phyloP scores from a whole-genome alignment of 2,113 vertebrate species.

The Gallinago undulata region DNA sequence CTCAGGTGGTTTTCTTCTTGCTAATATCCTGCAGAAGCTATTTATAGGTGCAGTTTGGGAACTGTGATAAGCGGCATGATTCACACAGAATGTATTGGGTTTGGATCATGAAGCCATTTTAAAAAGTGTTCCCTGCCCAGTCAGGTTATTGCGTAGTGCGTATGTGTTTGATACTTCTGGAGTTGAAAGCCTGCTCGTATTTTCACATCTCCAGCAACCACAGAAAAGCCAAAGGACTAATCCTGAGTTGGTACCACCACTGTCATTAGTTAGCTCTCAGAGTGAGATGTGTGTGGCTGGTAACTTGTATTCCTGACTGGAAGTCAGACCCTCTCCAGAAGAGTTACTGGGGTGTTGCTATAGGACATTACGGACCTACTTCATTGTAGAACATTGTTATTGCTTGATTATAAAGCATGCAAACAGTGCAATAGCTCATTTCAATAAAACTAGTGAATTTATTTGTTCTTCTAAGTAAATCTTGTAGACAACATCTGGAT shows the following conservation, averaged over 20 bases:
- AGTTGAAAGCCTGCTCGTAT: background rate
- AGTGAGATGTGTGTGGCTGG: background rate
- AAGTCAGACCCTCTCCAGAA: background rate
- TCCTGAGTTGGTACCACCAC: fast-evolving
- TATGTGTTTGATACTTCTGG: background rate
- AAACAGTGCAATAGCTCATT: background rate
- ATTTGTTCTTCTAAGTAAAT: background rate
- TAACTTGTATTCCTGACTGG: background rate
- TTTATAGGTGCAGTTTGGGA: background rate
- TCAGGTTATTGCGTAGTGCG: background rate
- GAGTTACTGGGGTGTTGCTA: background rate
- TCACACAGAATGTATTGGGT: fast-evolving
- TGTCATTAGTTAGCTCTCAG: background rate
- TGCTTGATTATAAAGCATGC: background rate
- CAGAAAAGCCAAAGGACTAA: background rate
- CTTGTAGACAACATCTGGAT: background rate
- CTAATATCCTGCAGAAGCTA: background rate
- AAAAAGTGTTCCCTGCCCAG: background rate
- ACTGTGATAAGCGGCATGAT: background rate
- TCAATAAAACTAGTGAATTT: background rate
- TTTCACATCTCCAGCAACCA: background rate
- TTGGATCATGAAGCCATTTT: background rate
- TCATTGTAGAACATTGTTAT: background rate
- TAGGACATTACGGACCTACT: background rate
- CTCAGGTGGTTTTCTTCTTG: background rate